These are phyloP conservation scores for Xanthia icteritia DNA, from an alignment of 2,888 invertebrate genomes.

Conservation along the genomic window DNA sequence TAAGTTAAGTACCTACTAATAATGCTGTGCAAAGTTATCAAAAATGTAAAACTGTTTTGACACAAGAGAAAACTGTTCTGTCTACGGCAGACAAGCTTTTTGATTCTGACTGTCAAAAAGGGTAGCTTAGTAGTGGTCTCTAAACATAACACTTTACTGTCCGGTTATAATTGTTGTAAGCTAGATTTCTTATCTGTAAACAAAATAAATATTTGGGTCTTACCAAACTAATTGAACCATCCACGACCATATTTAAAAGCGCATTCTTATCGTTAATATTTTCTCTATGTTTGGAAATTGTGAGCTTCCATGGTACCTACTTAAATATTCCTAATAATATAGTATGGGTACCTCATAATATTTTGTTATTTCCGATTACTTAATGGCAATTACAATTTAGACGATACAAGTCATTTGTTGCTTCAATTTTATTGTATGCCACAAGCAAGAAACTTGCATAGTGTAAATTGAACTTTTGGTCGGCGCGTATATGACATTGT, in stretches of 20 bases:
- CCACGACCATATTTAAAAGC: not conserved
- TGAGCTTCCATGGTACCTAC: not conserved
- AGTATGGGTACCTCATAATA: not conserved
- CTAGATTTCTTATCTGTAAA: not conserved
- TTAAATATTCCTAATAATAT: not conserved
- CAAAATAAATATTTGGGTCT: conserved; percentile 2
- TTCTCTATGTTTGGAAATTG: not conserved
- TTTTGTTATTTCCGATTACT: not conserved
- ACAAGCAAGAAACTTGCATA: not conserved
- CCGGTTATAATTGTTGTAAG: conserved; percentile 6
- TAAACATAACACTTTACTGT: conserved; percentile 21
- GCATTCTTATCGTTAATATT: not conserved
- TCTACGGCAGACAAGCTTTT: not conserved
- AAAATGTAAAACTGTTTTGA: not conserved
- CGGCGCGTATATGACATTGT: not conserved
- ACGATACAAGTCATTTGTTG: not conserved
- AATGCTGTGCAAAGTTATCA: not conserved
- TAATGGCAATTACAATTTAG: not conserved
- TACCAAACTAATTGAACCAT: not conserved
- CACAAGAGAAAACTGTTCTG: not conserved
- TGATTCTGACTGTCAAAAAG: not conserved
- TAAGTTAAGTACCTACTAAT: not conserved
- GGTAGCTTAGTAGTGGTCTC: conserved; percentile 11
- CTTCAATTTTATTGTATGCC: not conserved
- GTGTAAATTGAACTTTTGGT: not conserved